Conservation (phyloP, 2,113 vertebrate species). For the Ovis aries region DNA sequence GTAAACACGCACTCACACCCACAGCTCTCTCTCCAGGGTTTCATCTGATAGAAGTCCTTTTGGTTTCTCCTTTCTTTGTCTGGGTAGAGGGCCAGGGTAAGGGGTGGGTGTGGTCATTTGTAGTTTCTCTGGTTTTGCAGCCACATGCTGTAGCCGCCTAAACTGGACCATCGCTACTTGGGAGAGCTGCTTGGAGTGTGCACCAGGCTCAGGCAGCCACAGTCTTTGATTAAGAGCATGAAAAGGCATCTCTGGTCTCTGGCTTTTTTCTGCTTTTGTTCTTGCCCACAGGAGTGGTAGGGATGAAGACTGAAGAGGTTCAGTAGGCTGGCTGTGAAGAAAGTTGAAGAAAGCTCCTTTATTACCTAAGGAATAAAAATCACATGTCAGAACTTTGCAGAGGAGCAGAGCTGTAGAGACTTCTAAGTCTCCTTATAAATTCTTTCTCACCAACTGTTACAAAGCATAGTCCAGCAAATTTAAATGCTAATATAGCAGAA, state of each 20-base stretch:
- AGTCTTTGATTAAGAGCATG: constrained; percentile 44
- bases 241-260: constrained; percentile 62
- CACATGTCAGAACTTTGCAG: constrained; percentile 65
- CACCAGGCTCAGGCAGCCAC: constrained; percentile 36
- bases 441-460: constrained; percentile 28
- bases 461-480: not conserved
- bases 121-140: constrained; percentile 54
- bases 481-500: not conserved
- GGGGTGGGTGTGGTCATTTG: not conserved
- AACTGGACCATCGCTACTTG: constrained; percentile 59
- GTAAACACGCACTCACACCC: not conserved
- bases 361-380: constrained; percentile 75
- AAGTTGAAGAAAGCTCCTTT: constrained; percentile 71
- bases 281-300: constrained; percentile 32
- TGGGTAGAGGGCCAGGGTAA: not conserved
- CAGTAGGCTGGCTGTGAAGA: constrained; percentile 69
- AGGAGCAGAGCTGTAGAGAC: constrained; percentile 56
- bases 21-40: not conserved
- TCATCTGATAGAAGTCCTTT: not conserved
- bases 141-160: constrained; percentile 40
- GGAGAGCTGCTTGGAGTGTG: constrained; percentile 46
- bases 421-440: not conserved
- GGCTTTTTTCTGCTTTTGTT: constrained; percentile 58
- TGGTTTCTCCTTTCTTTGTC: not conserved
- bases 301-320: not conserved